Conservation (phyloP, 2,113 vertebrate species). For the Pagrus major region DNA sequence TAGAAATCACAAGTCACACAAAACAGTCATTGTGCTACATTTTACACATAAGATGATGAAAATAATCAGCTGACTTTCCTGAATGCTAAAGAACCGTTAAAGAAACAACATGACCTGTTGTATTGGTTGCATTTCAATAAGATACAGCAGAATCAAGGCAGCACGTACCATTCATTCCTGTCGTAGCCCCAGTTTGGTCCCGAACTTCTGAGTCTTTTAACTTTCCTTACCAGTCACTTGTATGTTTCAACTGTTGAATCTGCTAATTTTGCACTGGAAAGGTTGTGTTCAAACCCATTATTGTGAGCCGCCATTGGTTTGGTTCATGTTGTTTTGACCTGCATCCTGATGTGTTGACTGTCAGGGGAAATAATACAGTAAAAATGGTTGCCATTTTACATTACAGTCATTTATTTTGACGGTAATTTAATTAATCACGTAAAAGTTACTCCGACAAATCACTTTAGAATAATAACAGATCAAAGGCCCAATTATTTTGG, state of each 20-base stretch:
- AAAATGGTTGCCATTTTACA: not conserved
- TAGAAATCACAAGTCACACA: not conserved
- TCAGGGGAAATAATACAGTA: not conserved
- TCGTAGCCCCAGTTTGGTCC: not conserved
- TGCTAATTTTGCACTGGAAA: not conserved
- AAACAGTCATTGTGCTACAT: not conserved
- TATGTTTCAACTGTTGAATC: not conserved
- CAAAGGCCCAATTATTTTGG: no score
- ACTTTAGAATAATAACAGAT: no score
- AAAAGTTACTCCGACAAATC: no score
- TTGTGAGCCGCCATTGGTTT: not conserved
- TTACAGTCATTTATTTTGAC: no score
- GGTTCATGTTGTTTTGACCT: no score
- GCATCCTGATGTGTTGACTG: not conserved
- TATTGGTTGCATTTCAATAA: not conserved
- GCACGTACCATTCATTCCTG: not conserved
- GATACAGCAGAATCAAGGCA: not conserved
- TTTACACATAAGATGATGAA: not conserved
- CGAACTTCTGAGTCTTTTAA: not conserved
- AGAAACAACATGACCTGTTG: not conserved
- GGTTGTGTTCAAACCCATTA: no score
- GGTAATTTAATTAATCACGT: no score
- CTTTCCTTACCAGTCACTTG: not conserved
- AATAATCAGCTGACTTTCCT: not conserved
- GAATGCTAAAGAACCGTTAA: not conserved